phyloP scores from a whole-genome alignment of 2,113 vertebrate genomes.

The Pluvianellus socialis region DNA sequence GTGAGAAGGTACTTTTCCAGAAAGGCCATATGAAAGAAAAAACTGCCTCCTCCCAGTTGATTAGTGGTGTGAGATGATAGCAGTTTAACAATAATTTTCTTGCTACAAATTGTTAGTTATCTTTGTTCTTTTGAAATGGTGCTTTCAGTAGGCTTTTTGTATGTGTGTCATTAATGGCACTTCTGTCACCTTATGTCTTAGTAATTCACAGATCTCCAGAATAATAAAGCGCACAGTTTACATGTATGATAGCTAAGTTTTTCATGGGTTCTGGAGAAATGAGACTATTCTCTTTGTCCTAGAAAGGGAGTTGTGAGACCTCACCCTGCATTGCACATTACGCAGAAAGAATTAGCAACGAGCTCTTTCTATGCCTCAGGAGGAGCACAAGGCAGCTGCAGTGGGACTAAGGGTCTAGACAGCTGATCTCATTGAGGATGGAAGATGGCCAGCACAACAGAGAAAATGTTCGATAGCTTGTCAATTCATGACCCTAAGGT shows the following conservation, averaged over 20 bases:
- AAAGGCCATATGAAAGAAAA: background rate
- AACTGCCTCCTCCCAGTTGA: background rate
- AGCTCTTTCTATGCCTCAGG: constrained; percentile 6
- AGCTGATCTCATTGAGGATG: constrained; percentile 25
- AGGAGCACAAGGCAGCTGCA: constrained; percentile 26
- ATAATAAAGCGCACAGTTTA: background rate
- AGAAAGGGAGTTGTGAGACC: background rate
- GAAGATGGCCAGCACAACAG: background rate
- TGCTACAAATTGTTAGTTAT: background rate
- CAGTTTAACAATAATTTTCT: background rate
- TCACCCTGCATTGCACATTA: background rate
- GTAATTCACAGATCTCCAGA: background rate
- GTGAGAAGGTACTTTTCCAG: background rate
- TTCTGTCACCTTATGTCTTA: background rate
- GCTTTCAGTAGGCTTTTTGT: background rate
- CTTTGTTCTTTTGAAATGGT: background rate
- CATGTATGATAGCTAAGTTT: background rate
- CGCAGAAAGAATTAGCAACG: background rate
- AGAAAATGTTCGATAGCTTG: constrained; percentile 46
- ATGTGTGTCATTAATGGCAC: background rate
- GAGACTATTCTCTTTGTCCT: background rate
- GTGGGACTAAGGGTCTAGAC: constrained; percentile 14
- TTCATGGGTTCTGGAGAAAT: background rate
- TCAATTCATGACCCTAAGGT: constrained; percentile 45
- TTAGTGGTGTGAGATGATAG: background rate